Evolutionary conservation across 2,797 vertebrate species (phyloP).

Genomic region (Xiphophorus birchmanni): DNA sequence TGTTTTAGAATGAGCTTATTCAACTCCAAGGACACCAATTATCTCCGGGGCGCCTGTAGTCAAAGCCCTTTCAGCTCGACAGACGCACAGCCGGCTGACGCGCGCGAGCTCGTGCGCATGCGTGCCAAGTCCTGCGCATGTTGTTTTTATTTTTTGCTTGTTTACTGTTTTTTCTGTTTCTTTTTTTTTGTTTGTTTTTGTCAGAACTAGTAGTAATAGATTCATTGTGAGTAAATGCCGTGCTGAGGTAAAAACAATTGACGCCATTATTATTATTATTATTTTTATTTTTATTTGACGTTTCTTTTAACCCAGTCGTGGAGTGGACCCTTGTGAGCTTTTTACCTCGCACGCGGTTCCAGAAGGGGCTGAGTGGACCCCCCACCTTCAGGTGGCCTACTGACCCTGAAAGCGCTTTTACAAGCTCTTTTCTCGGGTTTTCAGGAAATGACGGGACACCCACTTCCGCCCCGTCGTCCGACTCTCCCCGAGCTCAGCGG

Average conservation of each 20-base stretch:
- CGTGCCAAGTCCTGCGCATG: not conserved
- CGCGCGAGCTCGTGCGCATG: not conserved
- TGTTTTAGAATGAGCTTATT: constrained; percentile 78
- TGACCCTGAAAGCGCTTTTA: not conserved
- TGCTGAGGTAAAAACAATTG: not conserved
- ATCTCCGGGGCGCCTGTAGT: constrained; percentile 68
- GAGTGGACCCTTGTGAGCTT: too few species aligned
- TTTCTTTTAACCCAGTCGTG: not conserved
- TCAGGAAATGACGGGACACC: too few species aligned
- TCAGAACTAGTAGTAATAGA: not conserved
- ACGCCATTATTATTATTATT: not conserved
- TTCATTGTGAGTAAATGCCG: not conserved
- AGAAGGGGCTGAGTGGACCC: too few species aligned
- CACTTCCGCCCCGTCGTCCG: too few species aligned
- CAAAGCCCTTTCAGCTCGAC: constrained; percentile 44
- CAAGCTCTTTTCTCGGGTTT: not conserved
- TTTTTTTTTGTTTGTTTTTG: not conserved
- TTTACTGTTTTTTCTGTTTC: not conserved
- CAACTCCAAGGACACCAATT: constrained; percentile 80
- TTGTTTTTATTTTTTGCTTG: not conserved
- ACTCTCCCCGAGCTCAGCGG: too few species aligned
- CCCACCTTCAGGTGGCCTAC: too few species aligned
- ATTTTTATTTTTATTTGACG: not conserved
- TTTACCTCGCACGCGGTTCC: too few species aligned
- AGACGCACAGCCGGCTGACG: constrained; percentile 37